Percentiles rank a stretch among this genome's conserved stretches.
phyloP scores from a whole-genome alignment of 2,113 vertebrate genomes.

The Seriola quinqueradiata region DNA sequence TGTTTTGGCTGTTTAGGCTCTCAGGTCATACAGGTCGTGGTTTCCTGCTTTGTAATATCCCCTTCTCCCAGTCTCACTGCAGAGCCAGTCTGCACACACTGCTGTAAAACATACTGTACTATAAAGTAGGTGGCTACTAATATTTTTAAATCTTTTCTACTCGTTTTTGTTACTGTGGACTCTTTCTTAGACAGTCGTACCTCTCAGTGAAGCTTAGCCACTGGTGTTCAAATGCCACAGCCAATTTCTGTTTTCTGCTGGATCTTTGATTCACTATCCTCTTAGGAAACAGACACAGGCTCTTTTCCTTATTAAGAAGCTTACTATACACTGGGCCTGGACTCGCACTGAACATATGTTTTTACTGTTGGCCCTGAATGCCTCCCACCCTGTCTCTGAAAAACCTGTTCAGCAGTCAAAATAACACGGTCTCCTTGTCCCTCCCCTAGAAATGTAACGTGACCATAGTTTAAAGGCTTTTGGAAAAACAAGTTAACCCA shows the following conservation, averaged over 20 bases:
- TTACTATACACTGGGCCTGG: conserved; percentile 31
- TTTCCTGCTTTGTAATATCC: conserved; percentile 30
- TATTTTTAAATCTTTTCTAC: background rate
- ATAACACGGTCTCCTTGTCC: conserved; percentile 34
- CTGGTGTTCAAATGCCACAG: conserved; percentile 12
- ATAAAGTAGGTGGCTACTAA: background rate
- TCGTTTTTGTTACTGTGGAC: background rate
- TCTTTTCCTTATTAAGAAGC: conserved; percentile 55
- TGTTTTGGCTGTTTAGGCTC: conserved; percentile 5
- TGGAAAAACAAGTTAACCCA: conserved; percentile 76
- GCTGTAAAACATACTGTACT: background rate
- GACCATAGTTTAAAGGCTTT: conserved; percentile 45
- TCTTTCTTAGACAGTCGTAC: background rate
- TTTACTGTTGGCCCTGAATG: conserved; percentile 25
- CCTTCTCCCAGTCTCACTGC: conserved; percentile 1
- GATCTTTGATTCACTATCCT: conserved; percentile 54
- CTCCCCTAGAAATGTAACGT: conserved; percentile 45
- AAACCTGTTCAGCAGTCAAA: conserved; percentile 67
- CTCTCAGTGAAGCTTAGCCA: background rate
- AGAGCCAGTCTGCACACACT: conserved; percentile 4
- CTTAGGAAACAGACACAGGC: conserved; percentile 49
- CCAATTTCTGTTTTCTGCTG: conserved; percentile 21
- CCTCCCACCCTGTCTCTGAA: conserved; percentile 43
- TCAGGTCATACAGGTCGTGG: conserved; percentile 21
- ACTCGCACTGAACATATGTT: conserved; percentile 25